Evolutionary conservation across 2,113 vertebrate genomes (phyloP), one percentile per base, ranked within the genome.

Genomic region (Urocitellus parryii): DNA sequence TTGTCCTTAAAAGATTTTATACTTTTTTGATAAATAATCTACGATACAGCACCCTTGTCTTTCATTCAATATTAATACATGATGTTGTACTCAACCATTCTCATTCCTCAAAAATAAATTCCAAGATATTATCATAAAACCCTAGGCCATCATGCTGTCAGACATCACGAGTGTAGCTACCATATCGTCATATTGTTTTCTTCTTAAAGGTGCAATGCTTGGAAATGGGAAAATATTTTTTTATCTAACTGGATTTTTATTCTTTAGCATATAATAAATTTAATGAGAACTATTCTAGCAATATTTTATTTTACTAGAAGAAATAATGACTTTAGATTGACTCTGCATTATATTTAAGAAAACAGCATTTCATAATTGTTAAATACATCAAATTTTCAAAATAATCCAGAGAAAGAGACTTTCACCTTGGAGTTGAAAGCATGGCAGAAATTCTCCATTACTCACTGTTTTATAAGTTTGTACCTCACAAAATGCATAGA

Each of bases 401-500:
- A 98, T 98, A 98, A 98, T 98, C 96, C 96, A 98, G 98, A 98
- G 97, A 98, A 97, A 97, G 98, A 98, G 97, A 98, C 98, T 98
- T 98, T 98, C 97, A 99, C 98, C 97, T 98, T 98, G 98, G 97
- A 98, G 98, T 98, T 98, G 98, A 98, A 98, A 98, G 98, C 98
- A 98, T 98, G 98, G 98, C 98, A 98, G 97, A 96, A 98, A 98
- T 98, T 99, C 97, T 98, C 98, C 98, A 98, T 99, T 98, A 98
- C 98, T 99, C 97, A 99, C 98, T 98, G 97, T 98, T 98, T 99
- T 98, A 98, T 98, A 99, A 98, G 97, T 98, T 98, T 99, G 98
- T 98, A 99, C 98, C 98, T 99, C 98, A 99, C 98, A 99, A 98
- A 99, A 99, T 99, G 99, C 99, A 99, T 99, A 99, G 99, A 99